Evolutionary conservation across 2,797 vertebrate species (phyloP).

Genomic region (Serranus cabrilla): DNA sequence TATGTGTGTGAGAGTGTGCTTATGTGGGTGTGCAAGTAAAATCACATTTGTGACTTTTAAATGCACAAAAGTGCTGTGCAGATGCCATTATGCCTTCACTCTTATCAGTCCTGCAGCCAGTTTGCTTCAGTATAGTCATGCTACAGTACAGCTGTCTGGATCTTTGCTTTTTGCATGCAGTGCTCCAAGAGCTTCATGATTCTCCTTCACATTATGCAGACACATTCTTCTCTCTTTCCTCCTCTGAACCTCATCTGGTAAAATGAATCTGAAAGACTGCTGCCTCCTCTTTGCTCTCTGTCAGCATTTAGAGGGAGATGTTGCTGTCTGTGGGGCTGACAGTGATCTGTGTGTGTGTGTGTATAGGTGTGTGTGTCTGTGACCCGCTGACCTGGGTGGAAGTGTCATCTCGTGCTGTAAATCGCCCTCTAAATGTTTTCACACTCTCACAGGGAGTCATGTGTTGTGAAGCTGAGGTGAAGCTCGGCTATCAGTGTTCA

Average conservation of each 20-base stretch:
- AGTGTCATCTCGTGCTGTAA: constrained; percentile 47
- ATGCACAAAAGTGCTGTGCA: constrained; percentile 52
- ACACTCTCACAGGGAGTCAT: constrained; percentile 52
- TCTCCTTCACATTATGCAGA: constrained; percentile 1
- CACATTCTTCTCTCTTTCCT: not conserved
- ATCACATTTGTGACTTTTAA: constrained; percentile 59
- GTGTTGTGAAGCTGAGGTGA: constrained; percentile 43
- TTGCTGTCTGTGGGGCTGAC: constrained; percentile 14
- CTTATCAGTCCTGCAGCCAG: constrained; percentile 27
- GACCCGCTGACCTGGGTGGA: constrained; percentile 43
- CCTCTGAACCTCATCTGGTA: not conserved
- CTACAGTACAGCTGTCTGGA: not conserved
- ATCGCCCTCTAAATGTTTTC: constrained; percentile 68
- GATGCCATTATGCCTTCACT: constrained; percentile 33
- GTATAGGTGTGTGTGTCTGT: not conserved
- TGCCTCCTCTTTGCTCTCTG: not conserved
- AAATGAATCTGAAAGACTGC: constrained; percentile 4
- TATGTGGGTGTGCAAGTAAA: constrained; percentile 47
- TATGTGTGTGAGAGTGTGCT: constrained; percentile 27
- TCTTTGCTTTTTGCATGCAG: constrained; percentile 23
- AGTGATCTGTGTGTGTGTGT: not conserved
- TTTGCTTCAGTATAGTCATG: constrained; percentile 17
- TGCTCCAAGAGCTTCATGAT: not conserved
- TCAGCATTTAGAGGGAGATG: constrained; percentile 25
- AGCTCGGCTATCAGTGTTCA: constrained; percentile 25